Conservation (phyloP, 2,797 vertebrate genomes). For the Streptopelia turtur region DNA sequence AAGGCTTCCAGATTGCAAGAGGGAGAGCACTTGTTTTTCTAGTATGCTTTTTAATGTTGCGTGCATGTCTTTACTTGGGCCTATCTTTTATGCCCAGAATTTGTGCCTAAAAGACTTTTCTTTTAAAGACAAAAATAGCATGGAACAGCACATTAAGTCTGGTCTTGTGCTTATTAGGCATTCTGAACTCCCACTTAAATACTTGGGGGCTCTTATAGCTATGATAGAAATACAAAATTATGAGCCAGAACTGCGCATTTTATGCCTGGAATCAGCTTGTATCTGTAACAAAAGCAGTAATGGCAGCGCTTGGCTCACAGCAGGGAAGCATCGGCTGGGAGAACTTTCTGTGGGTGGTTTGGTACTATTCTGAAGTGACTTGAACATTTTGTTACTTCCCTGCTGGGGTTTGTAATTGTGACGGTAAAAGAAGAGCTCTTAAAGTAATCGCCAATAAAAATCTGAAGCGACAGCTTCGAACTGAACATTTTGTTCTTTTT, state of each 20-base stretch:
- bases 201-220: not conserved
- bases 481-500: not conserved
- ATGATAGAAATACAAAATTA: not conserved
- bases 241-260: constrained; percentile 17
- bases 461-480: not conserved
- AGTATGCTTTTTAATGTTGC: not conserved
- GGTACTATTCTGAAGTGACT: constrained; percentile 19
- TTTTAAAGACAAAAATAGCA: not conserved
- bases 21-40: not conserved
- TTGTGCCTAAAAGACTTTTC: not conserved
- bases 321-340: not conserved
- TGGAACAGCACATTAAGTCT: not conserved
- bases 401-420: not conserved
- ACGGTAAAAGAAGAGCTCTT: not conserved
- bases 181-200: constrained; percentile 34
- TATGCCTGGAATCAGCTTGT: not conserved
- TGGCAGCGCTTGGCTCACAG: not conserved
- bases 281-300: not conserved
- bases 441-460: constrained; percentile 10
- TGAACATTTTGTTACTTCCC: constrained; percentile 10
- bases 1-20: not conserved
- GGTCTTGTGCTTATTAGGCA: not conserved
- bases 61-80: accelerated
- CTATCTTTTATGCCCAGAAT: not conserved
- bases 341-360: not conserved